phyloP scores from a whole-genome alignment of 2,113 vertebrate genomes.

The Strix uralensis region DNA sequence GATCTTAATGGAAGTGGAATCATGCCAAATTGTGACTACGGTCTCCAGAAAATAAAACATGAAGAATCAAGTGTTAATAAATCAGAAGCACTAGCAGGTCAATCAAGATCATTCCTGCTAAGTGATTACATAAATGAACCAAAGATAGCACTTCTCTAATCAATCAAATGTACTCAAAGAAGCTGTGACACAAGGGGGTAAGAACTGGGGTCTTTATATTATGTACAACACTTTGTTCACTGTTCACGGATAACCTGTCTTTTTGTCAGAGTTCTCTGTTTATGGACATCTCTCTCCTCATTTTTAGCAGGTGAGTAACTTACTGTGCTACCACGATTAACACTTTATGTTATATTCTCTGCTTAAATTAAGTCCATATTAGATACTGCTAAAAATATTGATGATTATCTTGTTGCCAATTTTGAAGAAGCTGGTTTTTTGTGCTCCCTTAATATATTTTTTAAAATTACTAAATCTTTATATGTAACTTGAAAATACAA shows the following conservation, averaged over 20 bases:
- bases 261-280: not conserved
- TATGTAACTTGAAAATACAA: not conserved
- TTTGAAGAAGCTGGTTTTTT: not conserved
- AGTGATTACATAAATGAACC: constrained; percentile 2
- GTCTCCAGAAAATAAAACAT: not conserved
- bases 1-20: constrained; percentile 28
- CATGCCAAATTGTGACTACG: not conserved
- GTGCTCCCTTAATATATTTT: not conserved
- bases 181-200: not conserved
- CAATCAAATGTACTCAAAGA: not conserved
- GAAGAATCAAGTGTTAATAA: not conserved
- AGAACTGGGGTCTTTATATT: not conserved
- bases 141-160: not conserved
- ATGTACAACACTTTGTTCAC: not conserved
- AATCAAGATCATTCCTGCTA: not conserved
- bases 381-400: not conserved
- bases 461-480: not conserved
- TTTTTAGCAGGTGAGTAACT: not conserved
- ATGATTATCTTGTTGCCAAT: not conserved
- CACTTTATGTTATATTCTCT: not conserved
- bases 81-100: not conserved
- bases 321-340: not conserved
- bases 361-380: not conserved
- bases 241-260: not conserved
- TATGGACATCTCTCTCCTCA: not conserved